phyloP scores from a whole-genome alignment of 2,888 invertebrate species.

The Cyaniris semiargus region DNA sequence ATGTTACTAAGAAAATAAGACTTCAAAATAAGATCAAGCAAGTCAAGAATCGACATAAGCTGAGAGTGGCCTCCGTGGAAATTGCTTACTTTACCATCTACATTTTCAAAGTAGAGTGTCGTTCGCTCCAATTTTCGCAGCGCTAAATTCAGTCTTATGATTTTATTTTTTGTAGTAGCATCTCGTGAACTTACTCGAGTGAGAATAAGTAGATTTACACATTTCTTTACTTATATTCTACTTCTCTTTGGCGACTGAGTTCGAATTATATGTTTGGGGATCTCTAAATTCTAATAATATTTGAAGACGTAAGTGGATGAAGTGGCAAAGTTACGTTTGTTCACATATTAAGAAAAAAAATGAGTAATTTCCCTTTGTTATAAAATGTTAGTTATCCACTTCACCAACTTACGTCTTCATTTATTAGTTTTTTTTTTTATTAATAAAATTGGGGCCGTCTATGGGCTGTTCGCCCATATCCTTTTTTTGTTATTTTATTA shows the following conservation, averaged over 20 bases:
- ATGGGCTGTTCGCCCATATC: too few species aligned
- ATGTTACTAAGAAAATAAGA: conserved; percentile 2
- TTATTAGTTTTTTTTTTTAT: too few species aligned
- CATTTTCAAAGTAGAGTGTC: conserved; percentile 21
- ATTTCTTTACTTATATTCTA: not conserved
- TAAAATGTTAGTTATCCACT: too few species aligned
- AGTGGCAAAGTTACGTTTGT: too few species aligned
- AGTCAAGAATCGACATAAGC: conserved; percentile 8
- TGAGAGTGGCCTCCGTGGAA: conserved; percentile 28
- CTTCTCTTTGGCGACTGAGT: not conserved
- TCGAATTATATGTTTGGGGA: not conserved
- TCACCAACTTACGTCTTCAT: too few species aligned
- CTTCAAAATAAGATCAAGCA: conserved; percentile 22
- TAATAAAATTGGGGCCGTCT: too few species aligned
- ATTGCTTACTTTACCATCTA: conserved; percentile 32
- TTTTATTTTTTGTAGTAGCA: conserved; percentile 19
- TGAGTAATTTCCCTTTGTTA: too few species aligned
- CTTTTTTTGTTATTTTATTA: too few species aligned
- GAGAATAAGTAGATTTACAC: not conserved
- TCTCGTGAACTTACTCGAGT: not conserved
- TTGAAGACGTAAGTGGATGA: too few species aligned
- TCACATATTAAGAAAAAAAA: too few species aligned
- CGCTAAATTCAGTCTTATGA: conserved; percentile 17
- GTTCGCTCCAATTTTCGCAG: conserved; percentile 6
- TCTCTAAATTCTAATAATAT: too few species aligned